Percentiles rank a stretch among this genome's conserved stretches.
These are phyloP conservation scores for Stylophora pistillata DNA, from an alignment of 64 coral and sea anemone genomes.

Conservation along the genomic window DNA sequence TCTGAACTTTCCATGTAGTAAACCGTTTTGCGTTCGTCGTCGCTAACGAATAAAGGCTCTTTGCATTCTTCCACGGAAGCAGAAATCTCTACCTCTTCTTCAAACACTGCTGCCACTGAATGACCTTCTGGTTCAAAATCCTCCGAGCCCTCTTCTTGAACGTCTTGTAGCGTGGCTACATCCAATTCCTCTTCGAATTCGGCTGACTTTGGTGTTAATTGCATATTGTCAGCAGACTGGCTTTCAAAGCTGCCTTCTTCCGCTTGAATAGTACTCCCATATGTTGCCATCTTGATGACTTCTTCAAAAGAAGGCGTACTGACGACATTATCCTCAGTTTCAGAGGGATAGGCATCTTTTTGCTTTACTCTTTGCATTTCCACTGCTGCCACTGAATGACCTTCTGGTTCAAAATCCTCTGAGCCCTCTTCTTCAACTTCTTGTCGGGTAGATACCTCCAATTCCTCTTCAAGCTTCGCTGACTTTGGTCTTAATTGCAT, in stretches of 20 bases:
- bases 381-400: slow-evolving; percentile 20
- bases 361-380: slow-evolving; percentile 34
- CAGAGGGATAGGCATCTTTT: not conserved
- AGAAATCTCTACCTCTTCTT: slow-evolving; percentile 54
- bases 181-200: slow-evolving; percentile 73
- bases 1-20: slow-evolving; percentile 30
- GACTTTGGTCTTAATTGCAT: slow-evolving; percentile 4
- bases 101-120: slow-evolving; percentile 2
- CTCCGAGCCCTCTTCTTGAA: slow-evolving; percentile 19
- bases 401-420: slow-evolving; percentile 31
- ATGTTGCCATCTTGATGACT: slow-evolving; percentile 35
- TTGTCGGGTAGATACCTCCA: slow-evolving; percentile 47
- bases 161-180: slow-evolving; percentile 23
- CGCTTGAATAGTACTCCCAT: not conserved
- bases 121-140: slow-evolving; percentile 7
- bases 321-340: not conserved
- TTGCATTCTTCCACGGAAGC: not conserved
- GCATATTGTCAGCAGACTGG: not conserved
- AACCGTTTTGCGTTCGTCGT: not conserved
- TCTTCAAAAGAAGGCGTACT: slow-evolving; percentile 39
- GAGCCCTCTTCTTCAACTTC: not conserved
- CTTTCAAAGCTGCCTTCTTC: not conserved
- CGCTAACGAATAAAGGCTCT: not conserved
- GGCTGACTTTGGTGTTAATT: slow-evolving; percentile 13
- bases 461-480: slow-evolving; percentile 61